These are phyloP conservation scores for Luperina nickerlii DNA, from an alignment of 2,888 invertebrate genomes.

Conservation along the genomic window DNA sequence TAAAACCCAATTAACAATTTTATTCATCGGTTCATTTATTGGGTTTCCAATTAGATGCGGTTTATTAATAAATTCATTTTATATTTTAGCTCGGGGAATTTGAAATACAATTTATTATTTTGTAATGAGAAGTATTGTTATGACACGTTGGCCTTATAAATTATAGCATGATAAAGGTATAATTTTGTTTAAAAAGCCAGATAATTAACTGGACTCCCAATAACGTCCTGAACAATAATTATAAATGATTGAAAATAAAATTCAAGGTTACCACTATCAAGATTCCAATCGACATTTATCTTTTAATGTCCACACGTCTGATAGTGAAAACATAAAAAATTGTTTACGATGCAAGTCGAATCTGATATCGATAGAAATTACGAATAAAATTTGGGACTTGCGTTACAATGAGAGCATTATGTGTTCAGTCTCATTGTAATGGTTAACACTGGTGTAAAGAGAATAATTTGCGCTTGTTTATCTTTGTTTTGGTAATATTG, in stretches of 20 bases:
- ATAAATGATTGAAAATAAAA: slow-evolving; percentile 3
- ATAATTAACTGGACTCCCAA: background rate
- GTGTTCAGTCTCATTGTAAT: slow-evolving; percentile 5
- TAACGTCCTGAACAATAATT: background rate
- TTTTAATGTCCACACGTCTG: slow-evolving; percentile 21
- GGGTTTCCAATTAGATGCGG: background rate
- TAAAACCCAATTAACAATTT: slow-evolving; percentile 15
- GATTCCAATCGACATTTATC: slow-evolving; percentile 23
- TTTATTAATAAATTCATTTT: slow-evolving; percentile 1
- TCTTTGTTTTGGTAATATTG: background rate
- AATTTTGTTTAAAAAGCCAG: background rate
- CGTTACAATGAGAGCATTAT: slow-evolving; percentile 19
- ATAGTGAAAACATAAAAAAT: slow-evolving; percentile 48
- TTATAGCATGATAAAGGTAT: background rate
- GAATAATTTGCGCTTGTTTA: background rate
- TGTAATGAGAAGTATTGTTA: background rate
- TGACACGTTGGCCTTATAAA: background rate
- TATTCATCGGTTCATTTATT: slow-evolving; percentile 19
- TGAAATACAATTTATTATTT: background rate
- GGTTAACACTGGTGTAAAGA: slow-evolving; percentile 2
- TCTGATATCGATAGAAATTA: slow-evolving; percentile 30
- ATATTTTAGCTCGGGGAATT: background rate
- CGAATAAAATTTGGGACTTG: slow-evolving; percentile 8
- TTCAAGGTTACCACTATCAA: slow-evolving; percentile 36
- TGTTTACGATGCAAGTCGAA: slow-evolving; percentile 35